Conservation (phyloP, 2,113 vertebrate genomes). For the Carlito syrichta region DNA sequence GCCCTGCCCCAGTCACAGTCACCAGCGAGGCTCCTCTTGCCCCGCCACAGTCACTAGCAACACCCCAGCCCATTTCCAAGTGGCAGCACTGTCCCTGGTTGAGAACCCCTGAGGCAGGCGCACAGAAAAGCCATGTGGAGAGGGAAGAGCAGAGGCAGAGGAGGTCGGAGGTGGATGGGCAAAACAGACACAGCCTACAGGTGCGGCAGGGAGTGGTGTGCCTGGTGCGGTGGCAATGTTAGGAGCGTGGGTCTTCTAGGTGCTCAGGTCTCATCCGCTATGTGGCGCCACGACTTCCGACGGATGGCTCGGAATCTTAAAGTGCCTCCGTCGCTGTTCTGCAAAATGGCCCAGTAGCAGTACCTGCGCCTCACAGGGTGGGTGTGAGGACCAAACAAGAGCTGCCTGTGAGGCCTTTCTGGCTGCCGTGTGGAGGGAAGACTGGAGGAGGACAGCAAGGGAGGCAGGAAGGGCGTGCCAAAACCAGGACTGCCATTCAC, state of each 20-base stretch:
- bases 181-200: background rate
- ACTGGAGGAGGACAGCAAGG: background rate
- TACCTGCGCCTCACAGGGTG: background rate
- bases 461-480: background rate
- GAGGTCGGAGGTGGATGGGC: background rate
- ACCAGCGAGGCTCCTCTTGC: background rate
- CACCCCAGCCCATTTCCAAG: background rate
- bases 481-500: background rate
- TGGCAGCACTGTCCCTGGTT: background rate
- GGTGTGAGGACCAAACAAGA: background rate
- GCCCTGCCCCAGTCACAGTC: too few species aligned
- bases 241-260: background rate
- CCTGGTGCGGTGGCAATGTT: too few species aligned
- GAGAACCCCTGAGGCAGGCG: background rate
- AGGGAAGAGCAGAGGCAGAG: background rate
- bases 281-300: background rate
- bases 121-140: background rate
- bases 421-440: background rate
- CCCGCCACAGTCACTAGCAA: background rate
- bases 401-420: too few species aligned
- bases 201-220: background rate
- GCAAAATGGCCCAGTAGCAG: background rate
- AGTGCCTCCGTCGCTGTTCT: background rate
- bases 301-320: rapidly evolving
- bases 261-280: rapidly evolving